Percentiles rank a stretch among this genome's conserved stretches.
These are phyloP conservation scores for Heptranchias perlo DNA, from an alignment of 2,113 vertebrate genomes.

Conservation along the genomic window DNA sequence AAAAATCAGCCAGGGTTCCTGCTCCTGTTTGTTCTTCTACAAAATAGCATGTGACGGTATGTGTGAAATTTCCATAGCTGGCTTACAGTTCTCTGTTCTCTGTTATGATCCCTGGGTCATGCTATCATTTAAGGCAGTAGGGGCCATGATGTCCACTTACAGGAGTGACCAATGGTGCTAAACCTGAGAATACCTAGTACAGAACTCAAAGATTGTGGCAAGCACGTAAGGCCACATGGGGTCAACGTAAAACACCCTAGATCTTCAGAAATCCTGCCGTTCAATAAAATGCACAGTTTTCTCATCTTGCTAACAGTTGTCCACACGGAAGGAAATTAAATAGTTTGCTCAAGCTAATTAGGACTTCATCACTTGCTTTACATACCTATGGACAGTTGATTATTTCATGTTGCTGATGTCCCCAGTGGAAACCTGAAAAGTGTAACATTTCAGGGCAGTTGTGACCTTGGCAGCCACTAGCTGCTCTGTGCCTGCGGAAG, in stretches of 20 bases:
- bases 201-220: background rate
- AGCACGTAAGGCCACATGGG: background rate
- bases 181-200: background rate
- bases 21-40: background rate
- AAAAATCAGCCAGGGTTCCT: background rate
- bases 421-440: background rate
- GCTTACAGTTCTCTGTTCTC: background rate
- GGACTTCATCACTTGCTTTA: background rate
- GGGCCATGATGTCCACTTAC: background rate
- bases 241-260: background rate
- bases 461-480: background rate
- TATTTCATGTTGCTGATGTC: background rate
- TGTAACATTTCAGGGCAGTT: background rate
- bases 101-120: background rate
- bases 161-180: background rate
- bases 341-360: background rate
- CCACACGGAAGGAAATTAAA: background rate
- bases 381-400: background rate
- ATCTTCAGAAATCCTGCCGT: background rate
- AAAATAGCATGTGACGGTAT: background rate
- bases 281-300: background rate
- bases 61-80: background rate
- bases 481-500: background rate
- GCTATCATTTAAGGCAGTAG: background rate
- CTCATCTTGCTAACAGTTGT: background rate